Percentiles rank a stretch among this genome's conserved stretches.
phyloP scores from a whole-genome alignment of 2,888 invertebrate species.

The Ganaspis brasiliensis region DNA sequence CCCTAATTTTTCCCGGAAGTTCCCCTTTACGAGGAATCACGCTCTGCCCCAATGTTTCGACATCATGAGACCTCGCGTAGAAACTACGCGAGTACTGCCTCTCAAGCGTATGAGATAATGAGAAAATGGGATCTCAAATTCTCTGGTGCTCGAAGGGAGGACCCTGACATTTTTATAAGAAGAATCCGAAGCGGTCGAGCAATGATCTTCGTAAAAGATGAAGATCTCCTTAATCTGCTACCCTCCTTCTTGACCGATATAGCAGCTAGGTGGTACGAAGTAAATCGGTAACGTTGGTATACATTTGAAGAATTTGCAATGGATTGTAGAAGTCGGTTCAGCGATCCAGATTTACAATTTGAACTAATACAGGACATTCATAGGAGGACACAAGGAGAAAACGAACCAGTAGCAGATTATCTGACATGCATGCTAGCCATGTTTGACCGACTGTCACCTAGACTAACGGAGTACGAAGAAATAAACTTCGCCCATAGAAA shows the following conservation, averaged over 20 bases:
- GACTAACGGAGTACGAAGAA: background rate
- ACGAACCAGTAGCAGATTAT: background rate
- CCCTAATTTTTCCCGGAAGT: no score
- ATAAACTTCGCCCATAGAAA: background rate
- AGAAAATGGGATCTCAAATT: background rate
- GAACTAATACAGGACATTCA: background rate
- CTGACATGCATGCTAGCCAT: background rate
- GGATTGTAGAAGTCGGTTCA: background rate
- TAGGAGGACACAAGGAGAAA: background rate
- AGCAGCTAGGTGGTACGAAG: background rate
- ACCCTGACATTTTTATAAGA: background rate
- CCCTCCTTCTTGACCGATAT: background rate
- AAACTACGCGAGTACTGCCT: background rate
- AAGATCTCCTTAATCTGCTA: background rate
- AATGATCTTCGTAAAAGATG: background rate
- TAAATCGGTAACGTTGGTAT: background rate
- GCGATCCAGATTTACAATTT: background rate
- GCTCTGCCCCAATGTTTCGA: background rate
- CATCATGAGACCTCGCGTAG: background rate
- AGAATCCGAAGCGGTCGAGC: background rate
- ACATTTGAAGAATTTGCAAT: background rate
- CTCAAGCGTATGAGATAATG: background rate
- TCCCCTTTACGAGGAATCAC: no score
- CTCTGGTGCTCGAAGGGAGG: background rate
- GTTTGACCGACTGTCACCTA: background rate